phyloP scores from a whole-genome alignment of 2,797 vertebrate species.

The Cryptoblepharus egeriae region DNA sequence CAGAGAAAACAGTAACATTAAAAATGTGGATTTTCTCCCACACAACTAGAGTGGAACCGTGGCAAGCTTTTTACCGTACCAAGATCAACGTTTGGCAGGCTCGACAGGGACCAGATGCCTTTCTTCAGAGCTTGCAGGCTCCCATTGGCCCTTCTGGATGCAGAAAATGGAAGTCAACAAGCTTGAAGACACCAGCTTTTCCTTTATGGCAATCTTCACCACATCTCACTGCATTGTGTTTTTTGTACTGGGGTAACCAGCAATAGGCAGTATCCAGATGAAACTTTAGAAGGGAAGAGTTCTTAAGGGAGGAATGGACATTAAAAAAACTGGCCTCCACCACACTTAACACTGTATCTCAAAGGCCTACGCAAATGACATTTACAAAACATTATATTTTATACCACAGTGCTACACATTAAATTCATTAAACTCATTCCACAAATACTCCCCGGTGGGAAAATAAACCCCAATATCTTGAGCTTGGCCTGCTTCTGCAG shows the following conservation, averaged over 20 bases:
- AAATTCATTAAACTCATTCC: slow-evolving; percentile 12
- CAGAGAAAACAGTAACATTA: neutral
- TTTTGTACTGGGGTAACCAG: neutral
- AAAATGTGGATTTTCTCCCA: neutral
- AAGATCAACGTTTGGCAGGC: neutral
- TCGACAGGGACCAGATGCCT: no score
- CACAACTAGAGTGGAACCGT: neutral
- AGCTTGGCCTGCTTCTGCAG: neutral
- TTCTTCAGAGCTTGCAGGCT: neutral
- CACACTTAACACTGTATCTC: neutral
- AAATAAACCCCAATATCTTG: neutral
- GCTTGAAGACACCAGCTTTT: neutral
- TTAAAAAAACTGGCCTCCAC: neutral
- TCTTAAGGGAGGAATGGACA: neutral
- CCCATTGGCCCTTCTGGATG: no score
- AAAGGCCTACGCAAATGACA: slow-evolving; percentile 2
- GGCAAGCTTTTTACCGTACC: neutral
- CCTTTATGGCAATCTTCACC: neutral
- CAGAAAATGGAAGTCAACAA: neutral
- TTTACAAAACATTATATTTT: slow-evolving; percentile 10
- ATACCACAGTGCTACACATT: slow-evolving; percentile 13
- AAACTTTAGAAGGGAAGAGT: no score
- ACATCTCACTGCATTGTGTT: neutral
- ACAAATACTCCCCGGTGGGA: slow-evolving; percentile 5
- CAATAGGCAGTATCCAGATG: neutral